Base-by-base conservation (phyloP, 2,797 vertebrate species). In the Silurus lanzhouensis region DNA sequence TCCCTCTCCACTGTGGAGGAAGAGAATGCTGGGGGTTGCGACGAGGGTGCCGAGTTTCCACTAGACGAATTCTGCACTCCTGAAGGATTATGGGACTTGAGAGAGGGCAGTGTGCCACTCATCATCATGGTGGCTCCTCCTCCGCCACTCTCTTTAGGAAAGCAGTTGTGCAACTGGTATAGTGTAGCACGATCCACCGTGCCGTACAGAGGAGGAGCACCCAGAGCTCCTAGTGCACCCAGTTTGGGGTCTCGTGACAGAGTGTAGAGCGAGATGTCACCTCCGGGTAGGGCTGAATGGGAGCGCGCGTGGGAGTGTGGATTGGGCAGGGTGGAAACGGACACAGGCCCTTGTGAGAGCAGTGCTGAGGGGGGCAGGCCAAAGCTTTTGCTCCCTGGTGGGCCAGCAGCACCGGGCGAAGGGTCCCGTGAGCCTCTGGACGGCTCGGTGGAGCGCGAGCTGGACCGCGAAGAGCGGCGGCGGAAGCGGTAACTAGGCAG, bases 141-240 rank as follows among this genome's bases (percentile, higher is more conserved):
- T 2, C 92, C 92, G 14, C 93, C 92, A 7, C 74, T 77, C 44
- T 95, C 97, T 91, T 97, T 97, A 75, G 96, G 96, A 91, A 98
- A 97, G 94, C 97, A 96, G 92, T 98, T 97, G 94, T 98, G 97
- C 87, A 98, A 95, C 90, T 97, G 97, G 92, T 98, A 96, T 86
- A 97, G 96, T 1, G 96, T 96, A 88, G 91, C 95, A 88, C 95
- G 93, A 91, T 93, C 95, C 91, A 93, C 95, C 63, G 94, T 95
- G 82, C 94, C 95, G 19, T 94, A 95, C 92, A 93, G 92, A 78
- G 93, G 94, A 0, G 93, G 94, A 75, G 86, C 88, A 12, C 89
- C 90, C 90, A 82, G 87, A 76, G 74, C 87, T 15, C 87, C 88
- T 89, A 94, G 89, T 64, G 91, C 95, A 57, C 91, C 93, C 89